phyloP scores from a whole-genome alignment of 2,113 vertebrate species.

The Phainopepla nitens region DNA sequence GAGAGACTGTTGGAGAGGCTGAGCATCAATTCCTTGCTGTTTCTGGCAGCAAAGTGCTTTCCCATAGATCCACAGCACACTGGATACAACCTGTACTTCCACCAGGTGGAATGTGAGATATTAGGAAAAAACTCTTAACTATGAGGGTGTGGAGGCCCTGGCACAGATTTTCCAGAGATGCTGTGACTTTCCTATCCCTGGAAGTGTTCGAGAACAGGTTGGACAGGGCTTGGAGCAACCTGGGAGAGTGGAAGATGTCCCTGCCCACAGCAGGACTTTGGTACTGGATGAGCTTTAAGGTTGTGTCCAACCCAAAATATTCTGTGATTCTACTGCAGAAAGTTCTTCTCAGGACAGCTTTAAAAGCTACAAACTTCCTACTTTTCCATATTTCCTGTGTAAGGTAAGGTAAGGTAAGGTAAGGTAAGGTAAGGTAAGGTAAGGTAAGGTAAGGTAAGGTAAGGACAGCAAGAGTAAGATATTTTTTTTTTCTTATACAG shows the following conservation, averaged over 20 bases:
- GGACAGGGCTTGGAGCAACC: fast-evolving
- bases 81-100: fast-evolving
- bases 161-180: fast-evolving
- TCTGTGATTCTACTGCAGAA: not conserved
- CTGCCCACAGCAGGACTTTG: not conserved
- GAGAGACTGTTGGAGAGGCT: not conserved
- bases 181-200: not conserved
- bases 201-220: not conserved
- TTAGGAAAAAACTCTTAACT: not conserved
- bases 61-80: fast-evolving
- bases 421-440: no score
- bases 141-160: not conserved
- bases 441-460: no score
- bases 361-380: not conserved
- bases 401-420: no score
- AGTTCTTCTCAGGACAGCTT: not conserved
- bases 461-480: not conserved
- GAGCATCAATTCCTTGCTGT: not conserved
- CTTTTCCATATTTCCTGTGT: not conserved
- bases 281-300: not conserved
- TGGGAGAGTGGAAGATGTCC: not conserved
- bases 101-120: not conserved
- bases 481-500: not conserved
- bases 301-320: not conserved
- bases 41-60: not conserved